Evolutionary conservation across 2,888 invertebrate genomes (phyloP), one percentile per base, ranked within the genome.

Genomic region (Volucella zonaria): DNA sequence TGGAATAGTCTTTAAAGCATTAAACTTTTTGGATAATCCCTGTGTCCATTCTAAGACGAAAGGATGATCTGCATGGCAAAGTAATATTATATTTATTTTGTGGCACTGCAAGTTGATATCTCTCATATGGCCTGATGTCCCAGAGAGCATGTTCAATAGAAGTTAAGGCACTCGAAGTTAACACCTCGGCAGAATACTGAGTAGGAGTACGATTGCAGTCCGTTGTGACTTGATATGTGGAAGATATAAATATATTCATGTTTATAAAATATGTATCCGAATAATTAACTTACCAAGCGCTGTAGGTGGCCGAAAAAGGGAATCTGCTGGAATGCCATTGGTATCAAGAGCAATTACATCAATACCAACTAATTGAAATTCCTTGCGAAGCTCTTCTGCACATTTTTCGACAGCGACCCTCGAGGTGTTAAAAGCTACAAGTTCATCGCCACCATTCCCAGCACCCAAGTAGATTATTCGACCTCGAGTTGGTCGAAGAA

Each of bases 391-490:
- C 8, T 96, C 96, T 43, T 94, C 94, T 81, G 95, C 95, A 6
- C 96, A 96, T 74, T 96, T 96, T 92, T 96, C 96, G 14, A 96
- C 96, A 8, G 96, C 96, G 91, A 95, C 95, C 47, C 95, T 93
- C 0, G 94, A 95, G 6, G 93, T 94, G 78, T 92, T 93, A 88
- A 93, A 94, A 66, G 93, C 94, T 38, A 94, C 93, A 82, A 94
- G 88, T 38, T 93, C 94, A 12, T 92, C 91, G 15, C 93, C 93
- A 4, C 88, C 88, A 82, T 90, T 91, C 49, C 93, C 92, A 70
- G 93, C 92, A 87, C 94, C 91, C 87, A 96, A 93, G 87, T 95
- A 96, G 87, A 96, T 94, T 68, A 96, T 93, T 81, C 96, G 93
- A 67, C 96, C 96, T 87, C 90, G 88, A 1, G 93, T 93, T 18